A percentile compares a stretch with the other conserved stretches of the same genome.
Conservation (phyloP, 2,888 invertebrate genomes). For the Buathra laborator region DNA sequence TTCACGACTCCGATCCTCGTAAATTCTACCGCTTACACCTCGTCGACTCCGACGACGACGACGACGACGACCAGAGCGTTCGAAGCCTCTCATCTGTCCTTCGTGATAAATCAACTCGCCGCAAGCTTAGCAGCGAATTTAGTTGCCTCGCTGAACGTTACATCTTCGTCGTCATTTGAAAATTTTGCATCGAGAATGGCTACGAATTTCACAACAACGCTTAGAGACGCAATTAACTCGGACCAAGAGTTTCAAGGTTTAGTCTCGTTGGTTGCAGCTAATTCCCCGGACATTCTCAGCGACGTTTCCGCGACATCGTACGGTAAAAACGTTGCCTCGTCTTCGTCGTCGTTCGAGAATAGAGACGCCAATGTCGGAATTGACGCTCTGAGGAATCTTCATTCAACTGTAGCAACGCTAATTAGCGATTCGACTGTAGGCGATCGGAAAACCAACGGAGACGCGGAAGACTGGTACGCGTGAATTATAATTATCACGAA, state of each 20-base stretch:
- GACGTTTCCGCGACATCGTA: constrained; percentile 55
- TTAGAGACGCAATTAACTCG: constrained; percentile 73
- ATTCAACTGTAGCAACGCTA: constrained; percentile 56
- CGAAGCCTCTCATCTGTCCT: constrained; percentile 72
- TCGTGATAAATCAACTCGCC: constrained; percentile 71
- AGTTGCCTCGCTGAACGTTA: constrained; percentile 71
- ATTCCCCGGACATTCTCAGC: constrained; percentile 53
- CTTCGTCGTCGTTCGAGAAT: constrained; percentile 36
- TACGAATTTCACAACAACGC: constrained; percentile 74
- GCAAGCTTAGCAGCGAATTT: constrained; percentile 77
- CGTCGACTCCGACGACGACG: constrained; percentile 48
- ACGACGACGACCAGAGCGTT: constrained; percentile 64
- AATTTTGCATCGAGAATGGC: constrained; percentile 76
- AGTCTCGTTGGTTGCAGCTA: constrained; percentile 35
- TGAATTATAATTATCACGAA: constrained; percentile 9
- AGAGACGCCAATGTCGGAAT: constrained; percentile 32
- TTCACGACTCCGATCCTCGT: constrained; percentile 48
- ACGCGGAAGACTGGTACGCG: constrained; percentile 58
- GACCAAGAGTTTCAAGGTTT: constrained; percentile 62
- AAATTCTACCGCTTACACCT: constrained; percentile 52
- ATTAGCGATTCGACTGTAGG: constrained; percentile 50
- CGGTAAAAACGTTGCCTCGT: constrained; percentile 46
- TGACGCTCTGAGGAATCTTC: constrained; percentile 61
- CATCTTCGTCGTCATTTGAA: constrained; percentile 69
- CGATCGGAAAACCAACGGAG: constrained; percentile 33